Evolutionary conservation across 2,113 vertebrate species (phyloP), one percentile per base, ranked within the genome.

Genomic region (Prionailurus bengalensis): DNA sequence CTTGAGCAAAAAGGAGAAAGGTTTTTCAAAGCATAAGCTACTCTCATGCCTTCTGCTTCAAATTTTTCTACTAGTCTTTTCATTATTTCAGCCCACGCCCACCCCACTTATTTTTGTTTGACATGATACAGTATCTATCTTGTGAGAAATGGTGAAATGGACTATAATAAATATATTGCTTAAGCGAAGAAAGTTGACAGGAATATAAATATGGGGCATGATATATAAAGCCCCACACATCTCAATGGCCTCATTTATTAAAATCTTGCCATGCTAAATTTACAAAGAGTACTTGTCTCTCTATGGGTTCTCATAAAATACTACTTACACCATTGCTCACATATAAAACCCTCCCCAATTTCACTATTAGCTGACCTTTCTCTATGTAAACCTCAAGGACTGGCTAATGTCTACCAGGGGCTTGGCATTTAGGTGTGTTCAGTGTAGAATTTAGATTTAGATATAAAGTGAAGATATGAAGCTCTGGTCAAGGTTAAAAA

Each of bases 201-300:
- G 89, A 97, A 91, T 97, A 97, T 96, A 98, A 97, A 98, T 96
- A 96, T 4, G 11, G 48, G 61, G 66, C 61, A 73, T 96, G 94
- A 94, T 96, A 58, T 91, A 93, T 95, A 96, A 83, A 96, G 91
- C 93, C 86, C 89, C 48, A 27, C 61, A 71, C 53, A 97, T 74
- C 85, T 93, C 97, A 91, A 0, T 25, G 61, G 94, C 61, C 81
- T 95, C 96, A 79, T 97, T 97, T 88, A 97, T 98, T 98, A 97
- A 96, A 97, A 81, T 87, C 96, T 88, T 92, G 96, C 92, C 96
- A 89, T 15, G 88, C 48, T 96, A 94, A 91, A 97, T 97, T 95
- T 96, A 97, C 84, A 76, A 85, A 89, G 85, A 73, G 70, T 71
- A 42, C 81, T 94, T n/a, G 5, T 95, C 89, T 96, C 95, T 95